These are phyloP conservation scores for Sebastes oblongus DNA, from an alignment of 2,797 vertebrate species.

Conservation along the genomic window DNA sequence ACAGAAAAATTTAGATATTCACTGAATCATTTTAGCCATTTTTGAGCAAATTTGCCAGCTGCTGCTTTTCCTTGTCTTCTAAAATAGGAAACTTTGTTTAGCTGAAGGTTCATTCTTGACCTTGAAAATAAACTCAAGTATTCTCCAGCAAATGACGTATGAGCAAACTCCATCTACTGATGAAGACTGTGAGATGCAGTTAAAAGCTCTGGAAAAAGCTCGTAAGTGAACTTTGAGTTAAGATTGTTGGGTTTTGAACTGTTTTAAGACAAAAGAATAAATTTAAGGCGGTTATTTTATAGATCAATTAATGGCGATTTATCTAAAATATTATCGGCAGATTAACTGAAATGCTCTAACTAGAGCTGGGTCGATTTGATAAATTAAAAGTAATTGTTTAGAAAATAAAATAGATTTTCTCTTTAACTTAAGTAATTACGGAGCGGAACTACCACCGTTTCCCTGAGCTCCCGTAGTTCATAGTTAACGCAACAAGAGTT, in stretches of 20 bases:
- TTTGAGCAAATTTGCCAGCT: background rate
- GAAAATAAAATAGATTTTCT: too few species aligned
- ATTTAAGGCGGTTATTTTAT: background rate
- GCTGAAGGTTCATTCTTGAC: background rate
- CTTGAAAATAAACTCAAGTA: background rate
- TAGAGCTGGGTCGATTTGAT: too few species aligned
- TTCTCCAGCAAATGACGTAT: background rate
- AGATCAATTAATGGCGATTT: background rate
- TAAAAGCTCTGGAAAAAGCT: background rate
- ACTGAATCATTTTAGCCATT: background rate
- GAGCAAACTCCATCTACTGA: background rate
- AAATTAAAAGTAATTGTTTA: too few species aligned
- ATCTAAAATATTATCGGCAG: background rate
- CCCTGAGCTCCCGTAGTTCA: too few species aligned
- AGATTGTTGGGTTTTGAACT: background rate
- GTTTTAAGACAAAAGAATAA: background rate
- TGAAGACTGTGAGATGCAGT: background rate
- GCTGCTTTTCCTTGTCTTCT: background rate
- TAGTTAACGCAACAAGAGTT: too few species aligned
- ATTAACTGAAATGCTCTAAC: background rate
- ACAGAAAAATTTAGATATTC: background rate
- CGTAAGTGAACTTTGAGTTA: background rate
- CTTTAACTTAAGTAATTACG: too few species aligned
- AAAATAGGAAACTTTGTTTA: background rate
- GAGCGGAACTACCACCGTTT: too few species aligned